Evolutionary conservation across 1,140 invertebrate species (phyloP), one percentile per base, ranked within the genome.

Genomic region (Musca domestica): DNA sequence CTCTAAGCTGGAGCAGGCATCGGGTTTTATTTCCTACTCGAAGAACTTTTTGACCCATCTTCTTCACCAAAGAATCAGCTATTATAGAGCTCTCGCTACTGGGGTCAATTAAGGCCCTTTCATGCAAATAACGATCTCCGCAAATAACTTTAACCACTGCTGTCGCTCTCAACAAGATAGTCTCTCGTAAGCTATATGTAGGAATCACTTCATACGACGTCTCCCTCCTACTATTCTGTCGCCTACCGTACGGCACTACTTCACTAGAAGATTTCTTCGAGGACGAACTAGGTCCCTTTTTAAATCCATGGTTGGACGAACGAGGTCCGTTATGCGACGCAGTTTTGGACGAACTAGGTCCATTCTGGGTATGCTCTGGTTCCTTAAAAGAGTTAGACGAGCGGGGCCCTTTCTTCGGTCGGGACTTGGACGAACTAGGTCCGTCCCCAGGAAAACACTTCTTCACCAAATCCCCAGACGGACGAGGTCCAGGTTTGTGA

Each of bases 341-440:
- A n/a, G n/a, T n/a, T 56, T 56, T 23, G 25, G 54, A 27, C 54
- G 54, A 27, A 56, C 54, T 27, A 27, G 54, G 23, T 56, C 54
- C 54, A n/a, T 7, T 56, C n/a, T n/a, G 2, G 3, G 2, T n/a
- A n/a, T n/a, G n/a, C n/a, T n/a, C n/a, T n/a, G n/a, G n/a, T n/a
- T n/a, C n/a, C n/a, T n/a, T 30, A 30, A 7, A 1, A 22, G 3
- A 10, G 2, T 20, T 54, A 3, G 51, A 54, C 19, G 51, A 20
- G 23, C 51, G 2, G 23, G 51, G 20, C 23, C 51, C 51, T 12
- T 23, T 54, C 10, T 41, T 5, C 10, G 34, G 12, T 41, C 2
- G 6, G 34, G 5, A 5, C 12, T 5, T 41, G 34, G 34, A 41
- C 34, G 34, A 41, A 41, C 34, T 41, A 41, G 34, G 34, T 41